Evolutionary conservation across 2,888 invertebrate genomes (phyloP), one percentile per base, ranked within the genome.

Genomic region (Theristus sp.): DNA sequence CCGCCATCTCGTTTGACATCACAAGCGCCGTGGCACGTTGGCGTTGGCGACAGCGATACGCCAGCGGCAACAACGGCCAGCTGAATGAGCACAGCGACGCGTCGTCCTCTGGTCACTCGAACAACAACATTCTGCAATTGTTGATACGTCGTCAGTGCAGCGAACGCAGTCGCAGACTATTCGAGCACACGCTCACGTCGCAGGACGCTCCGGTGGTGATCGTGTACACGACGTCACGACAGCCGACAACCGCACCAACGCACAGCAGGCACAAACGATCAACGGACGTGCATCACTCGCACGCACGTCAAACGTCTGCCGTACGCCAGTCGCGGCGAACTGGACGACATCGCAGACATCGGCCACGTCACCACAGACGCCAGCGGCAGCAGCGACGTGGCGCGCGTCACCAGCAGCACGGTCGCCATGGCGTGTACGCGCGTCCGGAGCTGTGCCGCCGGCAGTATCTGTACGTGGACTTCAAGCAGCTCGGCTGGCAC

Each of bases 401-500:
- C 31, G 31, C 22, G 6, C 22, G 13, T 3, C 20, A 26, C 2
- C 25, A 13, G 29, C 25, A 56, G 56, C 13, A 6, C 10, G 38
- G 38, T 38, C 10, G 10, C 10, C 38, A 38, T 17, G 38, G 3
- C 27, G 22, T 27, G 3, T 27, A 27, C 28, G 10, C 22, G 17
- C 54, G 54, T 13, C 27, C 54, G 10, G 13, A 54, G 2, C 55
- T 60, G 52, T 96, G 94, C 77, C 84, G 86, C 68, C 81, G 90
- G 68, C 84, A 87, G 70, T 82, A 84, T 57, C 81, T 94, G 71
- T 89, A 87, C 77, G 91, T 94, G 57, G 89, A 93, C 77, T 94
- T 94, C 76, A 82, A 81, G 57, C 89, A 89, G 73, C 91, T 94
- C 29, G 93, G 93, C 59, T 94, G 94, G 94, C 86, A 86, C 75